A percentile compares a stretch with the other conserved stretches of the same genome.
phyloP scores from a whole-genome alignment of 2,797 vertebrate species.

The Tragopan temminckii region DNA sequence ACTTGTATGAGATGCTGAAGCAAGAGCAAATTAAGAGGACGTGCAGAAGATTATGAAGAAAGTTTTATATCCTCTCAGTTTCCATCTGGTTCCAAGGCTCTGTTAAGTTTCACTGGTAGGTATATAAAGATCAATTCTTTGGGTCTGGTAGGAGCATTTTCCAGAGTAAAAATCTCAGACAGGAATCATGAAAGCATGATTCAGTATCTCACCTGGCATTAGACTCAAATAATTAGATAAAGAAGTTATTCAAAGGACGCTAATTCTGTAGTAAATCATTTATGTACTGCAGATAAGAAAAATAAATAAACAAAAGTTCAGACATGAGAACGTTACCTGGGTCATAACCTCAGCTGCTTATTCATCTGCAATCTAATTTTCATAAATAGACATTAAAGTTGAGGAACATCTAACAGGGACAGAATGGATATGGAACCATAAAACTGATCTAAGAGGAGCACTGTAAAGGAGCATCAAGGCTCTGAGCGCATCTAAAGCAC shows the following conservation, averaged over 20 bases:
- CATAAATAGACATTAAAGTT: background rate
- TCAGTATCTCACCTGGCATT: background rate
- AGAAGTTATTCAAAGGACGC: constrained; percentile 24
- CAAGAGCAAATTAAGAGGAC: background rate
- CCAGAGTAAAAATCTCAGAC: background rate
- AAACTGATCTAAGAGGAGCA: background rate
- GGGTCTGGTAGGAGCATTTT: background rate
- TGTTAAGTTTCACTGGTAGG: background rate
- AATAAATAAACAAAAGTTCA: background rate
- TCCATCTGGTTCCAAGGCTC: background rate
- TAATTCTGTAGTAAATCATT: background rate
- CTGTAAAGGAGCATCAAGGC: background rate
- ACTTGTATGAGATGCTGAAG: background rate
- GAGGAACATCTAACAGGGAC: background rate
- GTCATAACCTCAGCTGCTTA: background rate
- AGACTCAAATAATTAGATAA: background rate
- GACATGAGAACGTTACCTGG: background rate
- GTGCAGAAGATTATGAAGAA: background rate
- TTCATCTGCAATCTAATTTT: background rate
- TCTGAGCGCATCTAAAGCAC: background rate
- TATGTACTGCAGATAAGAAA: background rate
- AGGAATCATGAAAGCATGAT: background rate
- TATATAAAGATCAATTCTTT: background rate
- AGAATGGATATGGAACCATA: background rate
- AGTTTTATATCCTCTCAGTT: background rate